A percentile compares a stretch with the other conserved stretches of the same genome.
Conservation (phyloP, 1,140 invertebrate species). For the Leguminivora glycinivorella region DNA sequence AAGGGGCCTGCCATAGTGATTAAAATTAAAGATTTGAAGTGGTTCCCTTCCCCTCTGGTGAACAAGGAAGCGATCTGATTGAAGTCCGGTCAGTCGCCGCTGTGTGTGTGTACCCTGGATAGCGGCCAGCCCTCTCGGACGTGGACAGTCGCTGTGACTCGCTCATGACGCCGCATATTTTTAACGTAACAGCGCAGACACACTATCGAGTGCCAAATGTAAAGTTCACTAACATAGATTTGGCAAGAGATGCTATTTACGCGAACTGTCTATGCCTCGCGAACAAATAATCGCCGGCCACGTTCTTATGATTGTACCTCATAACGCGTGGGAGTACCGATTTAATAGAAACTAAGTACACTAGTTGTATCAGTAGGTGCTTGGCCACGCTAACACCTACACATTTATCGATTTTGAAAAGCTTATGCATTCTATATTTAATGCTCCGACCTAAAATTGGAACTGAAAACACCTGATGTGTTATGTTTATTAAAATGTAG, state of each 20-base stretch:
- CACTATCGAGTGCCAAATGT: conserved; percentile 66
- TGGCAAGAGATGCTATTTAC: conserved; percentile 61
- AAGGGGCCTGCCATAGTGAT: background rate
- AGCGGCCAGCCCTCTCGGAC: conserved; percentile 52
- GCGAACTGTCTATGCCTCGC: conserved; percentile 50
- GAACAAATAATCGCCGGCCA: conserved; percentile 41
- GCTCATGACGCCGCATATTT: conserved; percentile 71
- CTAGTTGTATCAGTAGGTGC: background rate
- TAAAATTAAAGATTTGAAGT: background rate
- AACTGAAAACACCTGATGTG: background rate
- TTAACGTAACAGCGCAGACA: conserved; percentile 69
- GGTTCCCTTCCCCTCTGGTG: background rate
- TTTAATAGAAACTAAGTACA: conserved; percentile 21
- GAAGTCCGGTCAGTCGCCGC: background rate
- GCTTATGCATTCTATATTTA: conserved; percentile 1
- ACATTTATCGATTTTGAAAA: conserved; percentile 24
- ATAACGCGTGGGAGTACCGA: conserved; percentile 27
- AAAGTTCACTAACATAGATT: conserved; percentile 72
- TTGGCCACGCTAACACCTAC: conserved; percentile 9
- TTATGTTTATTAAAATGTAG: background rate
- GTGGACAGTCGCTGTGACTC: conserved; percentile 56
- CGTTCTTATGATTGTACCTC: conserved; percentile 33
- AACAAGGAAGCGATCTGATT: conserved; percentile 1
- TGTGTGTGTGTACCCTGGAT: conserved; percentile 38
- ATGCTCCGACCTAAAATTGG: background rate